Evolutionary conservation across 2,888 invertebrate species (phyloP), one percentile per base, ranked within the genome.

Genomic region (Amphipoea oculea): DNA sequence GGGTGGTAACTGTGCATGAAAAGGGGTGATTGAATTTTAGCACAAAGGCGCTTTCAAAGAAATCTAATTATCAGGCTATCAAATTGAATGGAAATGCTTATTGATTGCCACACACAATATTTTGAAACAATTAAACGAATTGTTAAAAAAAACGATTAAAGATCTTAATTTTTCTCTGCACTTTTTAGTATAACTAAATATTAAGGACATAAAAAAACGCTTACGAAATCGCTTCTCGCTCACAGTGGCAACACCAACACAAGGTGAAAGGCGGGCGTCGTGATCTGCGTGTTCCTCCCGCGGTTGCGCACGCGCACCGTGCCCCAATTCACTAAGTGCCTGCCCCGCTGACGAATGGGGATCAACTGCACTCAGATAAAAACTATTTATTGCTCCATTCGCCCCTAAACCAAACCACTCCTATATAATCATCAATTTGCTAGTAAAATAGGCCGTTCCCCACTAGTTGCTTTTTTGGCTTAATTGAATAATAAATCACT

Each of bases 321-420:
- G 92, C 89, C 93, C 94, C 90, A 94, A 92, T 94, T 94, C 88
- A 73, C 91, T 94, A 94, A 95, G 94, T 95, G 95, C 92, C 90
- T 90, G 89, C 87, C 85, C 88, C 85, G 88, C 90, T 94, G 95
- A 95, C 92, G 93, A 94, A 95, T 94, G 92, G 92, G 91, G 88
- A 92, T 92, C 91, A 91, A 91, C 91, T 93, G 87, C 80, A 84
- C 88, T 87, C 89, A 82, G 90, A 93, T 93, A 81, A 92, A 91
- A 88, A 88, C 89, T 86, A 91, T 91, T 92, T 92, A 93, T 92
- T 90, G 88, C 83, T 81, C 65, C 89, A 91, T 88, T 68, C 45
- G 60, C 84, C 84, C 60, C 89, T 92, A 89, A 89, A 90, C 83
- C 82, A 85, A 82, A 85, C 84, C 84, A 81, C 78, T 84, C 70